These are phyloP conservation scores for Baccha elongata DNA, from an alignment of 2,888 invertebrate species.

Conservation along the genomic window DNA sequence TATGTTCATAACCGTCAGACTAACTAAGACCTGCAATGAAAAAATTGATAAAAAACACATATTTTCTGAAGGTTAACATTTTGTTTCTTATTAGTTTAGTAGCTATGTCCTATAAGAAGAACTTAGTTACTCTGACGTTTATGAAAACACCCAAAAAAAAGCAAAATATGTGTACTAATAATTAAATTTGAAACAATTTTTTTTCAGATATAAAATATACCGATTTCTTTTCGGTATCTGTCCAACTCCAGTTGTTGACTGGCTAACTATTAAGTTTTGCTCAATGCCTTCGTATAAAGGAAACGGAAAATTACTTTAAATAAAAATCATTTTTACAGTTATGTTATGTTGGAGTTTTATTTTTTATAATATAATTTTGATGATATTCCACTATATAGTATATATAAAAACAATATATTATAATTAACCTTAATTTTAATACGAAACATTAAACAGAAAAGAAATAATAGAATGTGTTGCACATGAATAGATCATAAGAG, in stretches of 20 bases:
- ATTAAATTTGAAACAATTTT: too few relatives aligned
- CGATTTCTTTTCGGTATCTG: conserved; percentile 86
- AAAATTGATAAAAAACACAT: too few relatives aligned
- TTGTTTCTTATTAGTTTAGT: too few relatives aligned
- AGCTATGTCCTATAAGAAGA: too few relatives aligned
- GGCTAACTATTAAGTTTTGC: conserved; percentile 86
- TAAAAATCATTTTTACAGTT: neutral
- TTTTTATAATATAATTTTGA: conserved; percentile 50
- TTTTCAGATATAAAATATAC: conserved; percentile 84
- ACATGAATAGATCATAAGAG: conserved; percentile 32
- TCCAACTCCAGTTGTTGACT: conserved; percentile 85
- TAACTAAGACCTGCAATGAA: too few relatives aligned
- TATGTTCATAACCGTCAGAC: too few relatives aligned
- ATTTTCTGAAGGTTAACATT: too few relatives aligned
- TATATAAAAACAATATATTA: conserved; percentile 67
- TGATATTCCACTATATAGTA: conserved; percentile 52
- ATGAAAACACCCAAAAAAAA: too few relatives aligned
- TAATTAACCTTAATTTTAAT: conserved; percentile 57
- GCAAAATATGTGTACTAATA: neutral
- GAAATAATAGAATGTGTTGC: conserved; percentile 38
- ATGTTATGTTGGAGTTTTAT: conserved; percentile 17
- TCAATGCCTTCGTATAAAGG: conserved; percentile 84
- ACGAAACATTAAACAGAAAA: conserved; percentile 63
- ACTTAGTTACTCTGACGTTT: too few relatives aligned
- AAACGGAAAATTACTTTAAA: conserved; percentile 26